Percentiles rank a stretch among this genome's conserved stretches.
Conservation (phyloP, 2,113 vertebrate genomes). For the Oryzias celebensis region DNA sequence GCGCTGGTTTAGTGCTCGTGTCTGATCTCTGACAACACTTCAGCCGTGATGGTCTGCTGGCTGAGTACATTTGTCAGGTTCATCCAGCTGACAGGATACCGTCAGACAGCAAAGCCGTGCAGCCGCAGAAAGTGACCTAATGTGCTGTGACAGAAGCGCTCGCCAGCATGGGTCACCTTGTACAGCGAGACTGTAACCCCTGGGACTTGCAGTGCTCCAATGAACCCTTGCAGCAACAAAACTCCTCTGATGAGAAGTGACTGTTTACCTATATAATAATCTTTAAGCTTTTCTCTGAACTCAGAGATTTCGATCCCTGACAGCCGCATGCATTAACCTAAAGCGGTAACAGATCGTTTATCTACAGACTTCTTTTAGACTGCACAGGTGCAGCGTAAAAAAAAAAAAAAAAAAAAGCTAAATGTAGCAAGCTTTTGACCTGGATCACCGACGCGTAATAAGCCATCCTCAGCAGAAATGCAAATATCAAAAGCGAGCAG, state of each 20-base stretch:
- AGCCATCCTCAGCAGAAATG: slow-evolving; percentile 13
- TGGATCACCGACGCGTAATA: slow-evolving; percentile 22
- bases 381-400: slow-evolving; percentile 25
- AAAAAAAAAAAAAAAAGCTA: slow-evolving; percentile 10
- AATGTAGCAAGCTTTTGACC: slow-evolving; percentile 11
- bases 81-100: slow-evolving; percentile 59
- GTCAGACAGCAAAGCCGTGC: slow-evolving; percentile 61
- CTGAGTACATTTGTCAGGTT: slow-evolving; percentile 64
- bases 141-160: slow-evolving; percentile 59
- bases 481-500: slow-evolving; percentile 36
- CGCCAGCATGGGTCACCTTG: slow-evolving; percentile 63
- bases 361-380: slow-evolving; percentile 5
- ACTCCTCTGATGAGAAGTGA: slow-evolving; percentile 17
- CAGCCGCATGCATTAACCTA: slow-evolving; percentile 1
- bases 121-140: slow-evolving; percentile 46
- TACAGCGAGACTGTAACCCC: slow-evolving; percentile 33
- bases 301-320: slow-evolving; percentile 4
- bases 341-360: slow-evolving; percentile 3
- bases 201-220: slow-evolving; percentile 5
- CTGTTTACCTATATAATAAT: slow-evolving; percentile 13
- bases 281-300: slow-evolving; percentile 8
- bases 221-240: slow-evolving; percentile 10
- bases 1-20: slow-evolving; percentile 22
- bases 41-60: slow-evolving; percentile 51
- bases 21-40: slow-evolving; percentile 52